Conservation (phyloP, 2,797 vertebrate species). For the Spea hammondii region DNA sequence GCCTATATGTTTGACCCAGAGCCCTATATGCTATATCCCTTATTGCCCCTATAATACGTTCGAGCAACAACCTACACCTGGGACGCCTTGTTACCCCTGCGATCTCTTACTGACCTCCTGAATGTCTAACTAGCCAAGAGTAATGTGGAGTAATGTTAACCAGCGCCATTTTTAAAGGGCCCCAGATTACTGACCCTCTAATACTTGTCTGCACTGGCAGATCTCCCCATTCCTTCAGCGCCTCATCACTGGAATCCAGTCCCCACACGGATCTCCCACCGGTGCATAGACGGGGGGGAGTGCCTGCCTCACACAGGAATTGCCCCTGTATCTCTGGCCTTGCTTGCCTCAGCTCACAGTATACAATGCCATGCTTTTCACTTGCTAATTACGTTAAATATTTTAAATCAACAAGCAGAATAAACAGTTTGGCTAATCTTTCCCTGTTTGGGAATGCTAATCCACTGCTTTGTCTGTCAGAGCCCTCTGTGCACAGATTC, state of each 20-base stretch:
- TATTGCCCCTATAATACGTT: too few relatives aligned
- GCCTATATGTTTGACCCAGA: too few relatives aligned
- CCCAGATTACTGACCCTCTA: too few relatives aligned
- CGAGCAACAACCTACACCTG: too few relatives aligned
- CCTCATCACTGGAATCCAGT: background rate
- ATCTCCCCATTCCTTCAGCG: background rate
- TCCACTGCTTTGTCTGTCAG: constrained; percentile 63
- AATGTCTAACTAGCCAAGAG: too few relatives aligned
- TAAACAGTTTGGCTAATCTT: constrained; percentile 61
- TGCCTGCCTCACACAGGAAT: constrained; percentile 32
- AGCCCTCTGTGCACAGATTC: constrained; percentile 36
- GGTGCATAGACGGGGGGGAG: background rate
- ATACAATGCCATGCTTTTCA: constrained; percentile 63
- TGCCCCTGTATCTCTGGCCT: constrained; percentile 38
- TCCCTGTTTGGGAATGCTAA: constrained; percentile 68
- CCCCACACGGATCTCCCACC: background rate
- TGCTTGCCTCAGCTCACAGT: background rate
- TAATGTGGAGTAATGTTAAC: too few relatives aligned
- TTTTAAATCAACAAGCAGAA: constrained; percentile 68
- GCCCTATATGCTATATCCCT: too few relatives aligned
- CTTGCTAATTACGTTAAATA: constrained; percentile 79
- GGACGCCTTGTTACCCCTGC: too few relatives aligned
- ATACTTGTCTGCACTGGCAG: too few relatives aligned
- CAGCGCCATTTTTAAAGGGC: too few relatives aligned
- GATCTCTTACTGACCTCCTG: too few relatives aligned